Base-by-base conservation (phyloP, 2,113 vertebrate species). In the Romanogobio albipinnatus region DNA sequence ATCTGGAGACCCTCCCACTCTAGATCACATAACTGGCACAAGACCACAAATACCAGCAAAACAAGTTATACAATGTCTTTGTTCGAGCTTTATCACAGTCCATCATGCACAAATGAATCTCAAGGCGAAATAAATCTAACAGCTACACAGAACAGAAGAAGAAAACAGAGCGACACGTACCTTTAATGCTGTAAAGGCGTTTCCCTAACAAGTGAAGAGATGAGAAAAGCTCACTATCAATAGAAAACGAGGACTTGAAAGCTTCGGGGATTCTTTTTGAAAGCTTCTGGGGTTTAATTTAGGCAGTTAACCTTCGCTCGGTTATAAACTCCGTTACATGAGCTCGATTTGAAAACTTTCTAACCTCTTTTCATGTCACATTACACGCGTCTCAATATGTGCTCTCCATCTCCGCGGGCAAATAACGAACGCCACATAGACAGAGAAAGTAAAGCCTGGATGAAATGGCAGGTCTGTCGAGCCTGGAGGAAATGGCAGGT, bases 1-100 rank as follows among this genome's bases (percentile, higher is more conserved):
- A 95, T 94, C 93, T 94, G 94, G 92, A 93, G 87, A 94, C 92
- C 92, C 93, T 94, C 93, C 94, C 93, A 94, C 93, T 92, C 90
- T 88, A 88, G 89, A 93, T 89, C 88, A 85, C 90, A 91, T 74
- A 68, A 91, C 91, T 94, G 93, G 93, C 93, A 92, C 84, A 91
- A 89, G 85, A 85, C 82, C 83, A 87, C 90, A 86, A 90, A 91
- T 85, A 91, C 91, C 92, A 94, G 90, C 91, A 93, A 93, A 93
- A 94, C 90, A 93, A 94, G 88, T 94, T 78, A 22, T 83, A 83
- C 83, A 43, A 68, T 84, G 70, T 47, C 78, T 86, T 82, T 84
- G 73, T 86, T 87, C 59, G 47, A 76, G 75, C 43, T 84, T 82
- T 76, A 49, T 53, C 59, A 51, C 49, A 11, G 29, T 43, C 62